Conservation (phyloP, 2,113 vertebrate species). For the Corythornis madagascariensis region DNA sequence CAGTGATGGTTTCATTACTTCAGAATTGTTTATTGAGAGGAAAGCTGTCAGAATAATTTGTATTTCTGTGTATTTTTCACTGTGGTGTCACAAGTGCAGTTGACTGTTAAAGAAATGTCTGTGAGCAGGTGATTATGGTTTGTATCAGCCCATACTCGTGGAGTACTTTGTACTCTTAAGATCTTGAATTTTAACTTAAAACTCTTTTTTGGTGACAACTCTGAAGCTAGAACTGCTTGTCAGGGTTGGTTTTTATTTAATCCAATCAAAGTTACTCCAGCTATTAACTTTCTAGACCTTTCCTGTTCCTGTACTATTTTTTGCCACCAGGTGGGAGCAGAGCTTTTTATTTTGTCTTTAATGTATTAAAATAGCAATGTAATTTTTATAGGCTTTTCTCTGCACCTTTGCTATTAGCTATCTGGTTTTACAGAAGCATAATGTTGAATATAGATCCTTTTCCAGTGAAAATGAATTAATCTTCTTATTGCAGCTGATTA, state of each 20-base stretch:
- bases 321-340: conserved; percentile 15
- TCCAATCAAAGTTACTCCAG: not conserved
- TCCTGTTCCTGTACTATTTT: not conserved
- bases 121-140: not conserved
- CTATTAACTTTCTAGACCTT: not conserved
- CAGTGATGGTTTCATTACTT: not conserved
- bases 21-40: not conserved
- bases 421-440: not conserved
- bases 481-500: not conserved
- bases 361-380: not conserved
- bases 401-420: not conserved
- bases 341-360: not conserved
- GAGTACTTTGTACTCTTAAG: not conserved
- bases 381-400: not conserved
- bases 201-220: not conserved
- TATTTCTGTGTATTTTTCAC: not conserved
- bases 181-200: not conserved
- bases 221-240: not conserved
- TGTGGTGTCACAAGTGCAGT: not conserved
- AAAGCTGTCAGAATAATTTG: not conserved
- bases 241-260: not conserved
- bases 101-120: not conserved
- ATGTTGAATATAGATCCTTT: not conserved
- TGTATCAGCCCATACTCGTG: not conserved
- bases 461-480: not conserved